phyloP scores from a whole-genome alignment of 2,113 vertebrate genomes.

The Corydoras maculifer region DNA sequence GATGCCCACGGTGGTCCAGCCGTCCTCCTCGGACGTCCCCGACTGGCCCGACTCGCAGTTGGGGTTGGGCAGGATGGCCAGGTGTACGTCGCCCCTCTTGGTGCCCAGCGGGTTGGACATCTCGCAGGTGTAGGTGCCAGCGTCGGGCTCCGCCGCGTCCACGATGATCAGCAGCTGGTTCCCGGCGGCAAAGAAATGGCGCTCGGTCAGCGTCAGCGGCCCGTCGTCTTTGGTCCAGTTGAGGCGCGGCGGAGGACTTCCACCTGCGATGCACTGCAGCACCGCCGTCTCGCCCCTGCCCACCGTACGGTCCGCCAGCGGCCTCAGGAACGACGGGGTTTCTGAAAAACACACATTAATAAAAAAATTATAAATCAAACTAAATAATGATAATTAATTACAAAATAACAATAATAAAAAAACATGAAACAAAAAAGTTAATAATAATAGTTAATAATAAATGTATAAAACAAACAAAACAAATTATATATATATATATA shows the following conservation, averaged over 20 bases:
- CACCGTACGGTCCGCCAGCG: slow-evolving; percentile 82
- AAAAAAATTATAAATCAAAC: background rate
- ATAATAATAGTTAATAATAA: too few species aligned
- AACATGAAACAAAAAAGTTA: too few species aligned
- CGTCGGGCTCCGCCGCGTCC: slow-evolving; percentile 80
- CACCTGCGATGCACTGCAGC: slow-evolving; percentile 90
- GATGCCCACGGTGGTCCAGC: slow-evolving; percentile 91
- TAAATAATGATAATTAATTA: too few species aligned
- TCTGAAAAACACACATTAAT: slow-evolving; percentile 58
- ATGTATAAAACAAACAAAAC: too few species aligned
- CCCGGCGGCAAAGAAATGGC: slow-evolving; percentile 92
- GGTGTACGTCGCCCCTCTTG: slow-evolving; percentile 79
- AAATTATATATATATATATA: too few species aligned
- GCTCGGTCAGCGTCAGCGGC: slow-evolving; percentile 80
- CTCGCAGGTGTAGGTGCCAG: slow-evolving; percentile 89
- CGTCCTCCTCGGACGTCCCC: slow-evolving; percentile 65
- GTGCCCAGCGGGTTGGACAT: slow-evolving; percentile 95
- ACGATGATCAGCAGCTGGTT: slow-evolving; percentile 95
- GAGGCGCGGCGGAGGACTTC: slow-evolving; percentile 81
- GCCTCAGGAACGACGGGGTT: slow-evolving; percentile 86
- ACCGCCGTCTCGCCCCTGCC: slow-evolving; percentile 90
- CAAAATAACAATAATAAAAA: too few species aligned
- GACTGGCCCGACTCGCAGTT: slow-evolving; percentile 82
- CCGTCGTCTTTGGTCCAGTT: slow-evolving; percentile 97
- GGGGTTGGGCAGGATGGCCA: slow-evolving; percentile 80